Evolutionary conservation across 2,888 invertebrate species (phyloP), one percentile per base, ranked within the genome.

Genomic region (Molanna angustata): DNA sequence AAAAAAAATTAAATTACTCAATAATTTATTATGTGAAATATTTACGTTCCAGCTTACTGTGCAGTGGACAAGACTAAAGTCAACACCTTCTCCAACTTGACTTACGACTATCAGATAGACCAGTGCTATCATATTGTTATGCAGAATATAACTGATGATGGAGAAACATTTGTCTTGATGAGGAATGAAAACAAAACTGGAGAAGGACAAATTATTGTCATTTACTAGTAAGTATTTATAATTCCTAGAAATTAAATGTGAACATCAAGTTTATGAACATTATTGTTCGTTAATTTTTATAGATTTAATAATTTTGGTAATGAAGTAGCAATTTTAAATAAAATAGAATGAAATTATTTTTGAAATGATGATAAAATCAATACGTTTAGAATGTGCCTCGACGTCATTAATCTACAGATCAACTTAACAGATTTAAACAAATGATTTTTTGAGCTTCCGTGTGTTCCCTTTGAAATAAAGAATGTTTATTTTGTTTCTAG

Each of bases 41-140:
- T n/a, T n/a, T n/a, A n/a, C n/a, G 32, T 32, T 43, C 17, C 61
- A 80, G 80, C 69, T 40, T 65, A 67, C 21, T 84, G 83, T 59
- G 68, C 72, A 3, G 60, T 83, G 48, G 80, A 82, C 61, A 65
- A 70, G 21, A 70, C 68, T 21, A 62, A 66, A 20, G 70, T 72
- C 17, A 70, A 69, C 52, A 82, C 83, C n/a, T 83, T 83, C 63
- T 81, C 82, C 65, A 75, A 77, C 62, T 70, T 65, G 17, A 70
- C 74, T 2, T 80, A 76, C 62, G 67, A 72, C 2, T 62, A 75
- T 32, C 61, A 69, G 19, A 64, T 74, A 4, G 72, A 69, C 32
- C 66, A 72, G 33, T 72, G 71, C 57, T 80, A 80, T 78, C 74
- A 80, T 58, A 74, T 76, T 0, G 66, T 72, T 50, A 64, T 78